Percentiles rank a stretch among this genome's conserved stretches.
Conservation (phyloP, 23 tunicate species). For the Diplosoma virens region DNA sequence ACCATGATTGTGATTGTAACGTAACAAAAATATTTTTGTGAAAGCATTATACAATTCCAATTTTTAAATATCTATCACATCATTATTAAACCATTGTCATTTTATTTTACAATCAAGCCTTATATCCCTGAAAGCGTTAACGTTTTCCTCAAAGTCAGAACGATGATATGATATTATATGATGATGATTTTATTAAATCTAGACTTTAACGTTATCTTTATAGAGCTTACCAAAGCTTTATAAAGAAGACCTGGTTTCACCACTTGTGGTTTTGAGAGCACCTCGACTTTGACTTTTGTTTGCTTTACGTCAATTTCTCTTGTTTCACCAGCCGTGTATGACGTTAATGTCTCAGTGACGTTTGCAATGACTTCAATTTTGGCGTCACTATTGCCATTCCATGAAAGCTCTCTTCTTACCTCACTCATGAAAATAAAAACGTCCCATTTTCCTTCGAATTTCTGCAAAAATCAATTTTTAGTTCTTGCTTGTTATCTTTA, state of each 20-base stretch:
- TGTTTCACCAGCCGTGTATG: conserved; percentile 35
- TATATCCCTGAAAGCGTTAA: no score
- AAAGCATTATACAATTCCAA: not conserved
- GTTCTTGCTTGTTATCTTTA: no score
- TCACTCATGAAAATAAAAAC: conserved; percentile 16
- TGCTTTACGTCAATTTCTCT: conserved; percentile 4
- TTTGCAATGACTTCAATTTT: conserved; percentile 28
- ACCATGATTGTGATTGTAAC: no score
- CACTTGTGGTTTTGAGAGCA: conserved; percentile 34
- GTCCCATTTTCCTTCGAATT: conserved; percentile 37
- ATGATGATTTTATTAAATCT: not conserved
- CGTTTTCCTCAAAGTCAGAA: no score
- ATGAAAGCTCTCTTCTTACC: conserved; percentile 14
- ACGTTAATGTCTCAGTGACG: conserved; percentile 56
- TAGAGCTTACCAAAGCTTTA: conserved; percentile 59
- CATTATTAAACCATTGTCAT: no score
- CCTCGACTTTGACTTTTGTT: conserved; percentile 50
- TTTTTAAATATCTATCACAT: no score
- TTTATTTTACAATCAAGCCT: no score
- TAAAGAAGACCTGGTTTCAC: conserved; percentile 75
- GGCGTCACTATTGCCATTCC: conserved; percentile 35
- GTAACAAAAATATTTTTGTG: not conserved
- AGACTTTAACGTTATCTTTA: not conserved
- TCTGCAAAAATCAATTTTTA: conserved; percentile 33
- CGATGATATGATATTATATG: not conserved